Evolutionary conservation across 2,113 vertebrate species (phyloP).

Genomic region (Prionailurus viverrinus): DNA sequence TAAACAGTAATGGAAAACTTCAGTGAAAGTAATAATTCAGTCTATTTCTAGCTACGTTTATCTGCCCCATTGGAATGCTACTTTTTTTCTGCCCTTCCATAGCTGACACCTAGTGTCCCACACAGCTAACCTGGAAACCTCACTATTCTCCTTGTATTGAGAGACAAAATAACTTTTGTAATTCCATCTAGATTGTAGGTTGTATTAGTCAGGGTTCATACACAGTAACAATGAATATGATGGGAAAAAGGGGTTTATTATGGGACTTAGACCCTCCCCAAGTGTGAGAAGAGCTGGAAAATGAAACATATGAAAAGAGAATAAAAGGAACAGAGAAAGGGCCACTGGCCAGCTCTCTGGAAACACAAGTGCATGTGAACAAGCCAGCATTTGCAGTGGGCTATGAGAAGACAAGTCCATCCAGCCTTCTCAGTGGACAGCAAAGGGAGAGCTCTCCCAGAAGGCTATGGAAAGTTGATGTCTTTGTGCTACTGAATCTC

Average conservation of each 20-base stretch:
- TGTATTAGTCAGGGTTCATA: not conserved
- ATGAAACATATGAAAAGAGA: not conserved
- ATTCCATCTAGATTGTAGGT: not conserved
- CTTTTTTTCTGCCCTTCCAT: not conserved
- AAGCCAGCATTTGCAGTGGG: not conserved
- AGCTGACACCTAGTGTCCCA: not conserved
- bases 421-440: not conserved
- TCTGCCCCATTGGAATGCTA: not conserved
- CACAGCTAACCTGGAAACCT: not conserved
- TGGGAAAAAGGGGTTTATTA: not conserved
- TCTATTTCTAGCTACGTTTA: not conserved
- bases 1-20: slow-evolving; percentile 10
- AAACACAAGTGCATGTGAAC: not conserved
- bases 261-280: not conserved
- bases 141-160: not conserved
- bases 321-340: slow-evolving; percentile 1
- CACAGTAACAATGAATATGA: not conserved
- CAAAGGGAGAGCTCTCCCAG: not conserved
- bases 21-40: not conserved
- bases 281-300: not conserved
- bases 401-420: not conserved
- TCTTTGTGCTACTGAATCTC: not conserved
- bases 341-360: not conserved
- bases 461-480: not conserved
- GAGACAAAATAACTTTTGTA: not conserved